phyloP scores from a whole-genome alignment of 2,113 vertebrate genomes.

The Rhinopomastus cyanomelas region DNA sequence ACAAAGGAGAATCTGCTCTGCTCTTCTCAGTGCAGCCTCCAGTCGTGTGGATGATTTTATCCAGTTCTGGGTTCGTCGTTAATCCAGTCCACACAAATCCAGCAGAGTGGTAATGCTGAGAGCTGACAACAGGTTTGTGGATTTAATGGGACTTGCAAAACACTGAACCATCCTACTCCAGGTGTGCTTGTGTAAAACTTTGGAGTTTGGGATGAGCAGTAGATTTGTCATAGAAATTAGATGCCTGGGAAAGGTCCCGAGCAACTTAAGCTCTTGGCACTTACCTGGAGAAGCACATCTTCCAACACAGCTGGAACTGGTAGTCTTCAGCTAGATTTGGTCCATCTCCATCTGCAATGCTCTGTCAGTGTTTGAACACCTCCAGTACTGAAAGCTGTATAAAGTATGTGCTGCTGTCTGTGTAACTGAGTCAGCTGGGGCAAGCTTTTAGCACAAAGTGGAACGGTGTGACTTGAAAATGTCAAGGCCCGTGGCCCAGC shows the following conservation, averaged over 20 bases:
- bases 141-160: background rate
- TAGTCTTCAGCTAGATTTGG: background rate
- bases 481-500: background rate
- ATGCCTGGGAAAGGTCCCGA: background rate
- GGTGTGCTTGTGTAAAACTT: background rate
- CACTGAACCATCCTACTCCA: background rate
- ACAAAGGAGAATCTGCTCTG: conserved; percentile 1
- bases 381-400: background rate
- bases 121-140: background rate
- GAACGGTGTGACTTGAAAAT: background rate
- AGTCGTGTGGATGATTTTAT: background rate
- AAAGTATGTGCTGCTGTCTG: background rate
- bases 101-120: background rate
- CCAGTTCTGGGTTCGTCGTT: background rate
- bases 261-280: background rate
- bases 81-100: background rate
- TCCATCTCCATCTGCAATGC: background rate
- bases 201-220: background rate
- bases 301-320: background rate
- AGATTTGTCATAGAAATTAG: background rate
- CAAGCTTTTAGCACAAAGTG: background rate
- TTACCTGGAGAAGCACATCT: rapidly evolving
- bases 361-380: background rate
- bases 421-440: background rate
- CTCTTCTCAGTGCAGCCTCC: background rate